phyloP scores from a whole-genome alignment of 2,797 vertebrate genomes.

The Acanthornis magna region DNA sequence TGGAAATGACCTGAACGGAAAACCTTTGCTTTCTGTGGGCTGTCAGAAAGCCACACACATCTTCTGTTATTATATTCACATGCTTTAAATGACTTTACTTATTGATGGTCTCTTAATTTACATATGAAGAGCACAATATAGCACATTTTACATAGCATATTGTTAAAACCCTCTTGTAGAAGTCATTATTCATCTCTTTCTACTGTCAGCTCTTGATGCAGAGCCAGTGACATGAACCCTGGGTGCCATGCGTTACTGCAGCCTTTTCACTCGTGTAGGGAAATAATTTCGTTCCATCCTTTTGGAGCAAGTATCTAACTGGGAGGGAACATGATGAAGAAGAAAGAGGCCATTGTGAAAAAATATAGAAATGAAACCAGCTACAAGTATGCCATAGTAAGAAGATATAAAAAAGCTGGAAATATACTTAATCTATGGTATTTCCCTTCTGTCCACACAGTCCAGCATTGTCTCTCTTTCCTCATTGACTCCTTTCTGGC shows the following conservation, averaged over 20 bases:
- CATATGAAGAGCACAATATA: background rate
- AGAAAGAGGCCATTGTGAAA: background rate
- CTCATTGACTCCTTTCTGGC: conserved; percentile 57
- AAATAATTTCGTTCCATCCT: background rate
- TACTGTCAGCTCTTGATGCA: background rate
- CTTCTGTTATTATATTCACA: background rate
- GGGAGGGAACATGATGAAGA: background rate
- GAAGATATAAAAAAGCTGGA: background rate
- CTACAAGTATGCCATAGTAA: background rate
- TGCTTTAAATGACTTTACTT: background rate
- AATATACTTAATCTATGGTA: background rate
- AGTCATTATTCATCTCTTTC: background rate
- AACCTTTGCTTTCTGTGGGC: background rate
- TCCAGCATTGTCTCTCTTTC: conserved; percentile 78
- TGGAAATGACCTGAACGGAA: background rate
- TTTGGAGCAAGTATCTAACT: background rate
- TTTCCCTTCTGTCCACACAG: conserved; percentile 46
- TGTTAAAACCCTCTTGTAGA: background rate
- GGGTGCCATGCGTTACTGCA: background rate
- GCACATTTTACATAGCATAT: background rate
- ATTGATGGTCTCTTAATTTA: background rate
- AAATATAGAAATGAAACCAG: background rate
- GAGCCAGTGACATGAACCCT: background rate
- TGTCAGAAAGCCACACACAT: background rate
- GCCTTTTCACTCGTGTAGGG: background rate